phyloP scores from a whole-genome alignment of 2,113 vertebrate genomes.

The Ramphastos sulfuratus region DNA sequence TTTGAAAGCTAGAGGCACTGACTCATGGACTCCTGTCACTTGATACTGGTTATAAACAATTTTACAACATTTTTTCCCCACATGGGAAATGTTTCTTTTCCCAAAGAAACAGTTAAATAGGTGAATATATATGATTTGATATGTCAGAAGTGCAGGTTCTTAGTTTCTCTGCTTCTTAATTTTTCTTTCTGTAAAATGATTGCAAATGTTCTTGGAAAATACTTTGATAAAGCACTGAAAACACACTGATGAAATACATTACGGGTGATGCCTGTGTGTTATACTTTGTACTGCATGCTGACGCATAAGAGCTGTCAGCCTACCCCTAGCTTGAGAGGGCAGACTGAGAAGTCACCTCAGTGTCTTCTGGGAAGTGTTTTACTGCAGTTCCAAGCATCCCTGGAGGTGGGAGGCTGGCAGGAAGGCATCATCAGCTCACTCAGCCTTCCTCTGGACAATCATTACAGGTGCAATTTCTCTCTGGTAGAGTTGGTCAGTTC shows the following conservation, averaged over 20 bases:
- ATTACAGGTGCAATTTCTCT: neutral
- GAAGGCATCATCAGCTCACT: neutral
- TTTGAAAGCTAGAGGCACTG: neutral
- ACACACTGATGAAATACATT: neutral
- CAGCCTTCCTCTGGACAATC: neutral
- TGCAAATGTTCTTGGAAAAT: neutral
- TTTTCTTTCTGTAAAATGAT: neutral
- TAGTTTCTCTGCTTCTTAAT: neutral
- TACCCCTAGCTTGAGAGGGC: neutral
- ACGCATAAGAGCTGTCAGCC: neutral
- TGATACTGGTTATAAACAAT: neutral
- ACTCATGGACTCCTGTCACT: neutral
- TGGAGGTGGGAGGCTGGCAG: neutral
- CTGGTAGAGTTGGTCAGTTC: neutral
- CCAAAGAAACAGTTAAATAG: neutral
- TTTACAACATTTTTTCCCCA: neutral
- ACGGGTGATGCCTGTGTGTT: rapidly evolving
- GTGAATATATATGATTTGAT: neutral
- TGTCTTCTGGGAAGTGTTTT: neutral
- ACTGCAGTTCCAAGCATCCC: neutral
- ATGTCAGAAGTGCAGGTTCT: neutral
- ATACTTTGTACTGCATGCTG: neutral
- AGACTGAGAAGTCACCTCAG: neutral
- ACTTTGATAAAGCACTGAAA: neutral
- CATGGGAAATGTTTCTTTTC: neutral